Conservation (phyloP, 2,888 invertebrate genomes). For the Chirona hameri region DNA sequence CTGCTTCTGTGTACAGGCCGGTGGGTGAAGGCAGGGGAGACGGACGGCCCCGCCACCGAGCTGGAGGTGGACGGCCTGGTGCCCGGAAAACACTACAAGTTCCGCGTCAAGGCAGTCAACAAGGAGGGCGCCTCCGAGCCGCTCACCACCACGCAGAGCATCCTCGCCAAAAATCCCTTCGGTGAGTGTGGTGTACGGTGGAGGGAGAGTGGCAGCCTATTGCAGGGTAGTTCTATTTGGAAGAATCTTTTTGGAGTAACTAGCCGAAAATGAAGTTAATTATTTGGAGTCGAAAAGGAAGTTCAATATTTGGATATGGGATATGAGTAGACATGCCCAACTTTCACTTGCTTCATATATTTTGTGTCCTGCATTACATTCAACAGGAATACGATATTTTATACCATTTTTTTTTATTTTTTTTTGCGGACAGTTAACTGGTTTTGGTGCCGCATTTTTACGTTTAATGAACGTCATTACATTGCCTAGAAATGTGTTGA, state of each 20-base stretch:
- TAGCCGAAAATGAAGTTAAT: too few species aligned
- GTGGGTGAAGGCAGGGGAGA: constrained; percentile 91
- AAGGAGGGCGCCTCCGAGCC: constrained; percentile 96
- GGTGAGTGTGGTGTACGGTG: constrained; percentile 53
- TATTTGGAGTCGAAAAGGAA: too few species aligned
- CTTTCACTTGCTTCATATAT: not conserved
- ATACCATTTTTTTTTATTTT: not conserved
- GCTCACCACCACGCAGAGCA: constrained; percentile 75
- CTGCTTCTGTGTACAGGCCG: constrained; percentile 49
- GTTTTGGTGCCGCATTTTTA: too few species aligned
- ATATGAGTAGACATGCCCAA: too few species aligned
- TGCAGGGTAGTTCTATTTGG: too few species aligned
- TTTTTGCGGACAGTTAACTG: not conserved
- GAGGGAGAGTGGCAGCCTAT: too few species aligned
- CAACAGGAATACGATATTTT: not conserved
- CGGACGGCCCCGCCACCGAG: constrained; percentile 73
- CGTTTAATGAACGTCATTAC: too few species aligned
- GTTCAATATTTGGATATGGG: too few species aligned
- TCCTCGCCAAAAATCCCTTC: constrained; percentile 96
- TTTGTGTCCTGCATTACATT: not conserved
- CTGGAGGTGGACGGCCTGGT: constrained; percentile 77
- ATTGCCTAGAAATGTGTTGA: too few species aligned
- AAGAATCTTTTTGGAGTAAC: too few species aligned
- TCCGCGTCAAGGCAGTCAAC: constrained; percentile 93
- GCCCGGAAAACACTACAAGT: constrained; percentile 95